Base-by-base conservation (phyloP, 30 jellyfish, hydroid and myxozoan species). In the Aurelia sp. region DNA sequence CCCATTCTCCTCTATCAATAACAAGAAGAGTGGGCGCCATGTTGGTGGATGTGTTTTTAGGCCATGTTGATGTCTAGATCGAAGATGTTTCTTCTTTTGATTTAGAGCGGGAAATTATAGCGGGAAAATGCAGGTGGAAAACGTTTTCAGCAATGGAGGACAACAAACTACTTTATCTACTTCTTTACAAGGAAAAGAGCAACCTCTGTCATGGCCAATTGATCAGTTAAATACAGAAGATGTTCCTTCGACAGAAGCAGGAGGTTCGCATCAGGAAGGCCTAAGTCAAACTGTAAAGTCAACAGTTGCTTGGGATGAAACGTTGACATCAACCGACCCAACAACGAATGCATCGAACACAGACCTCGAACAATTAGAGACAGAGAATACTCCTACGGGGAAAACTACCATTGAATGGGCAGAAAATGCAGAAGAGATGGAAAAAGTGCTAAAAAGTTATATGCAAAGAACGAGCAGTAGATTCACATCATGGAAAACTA, bases 11-110 rank as follows among this genome's bases (percentile, higher is more conserved):
- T 21, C 7, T 8, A 8, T 15, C 77, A 9, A 20, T 1, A 20
- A 19, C 38, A 12, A 16, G 33, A 20, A 18, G 61, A 21, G 8
- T 44, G 52, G n/a, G 63, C 86, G 86, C 86, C 78, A 77, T 59
- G 35, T 77, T 77, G 78, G 17, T 59, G 88, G 88, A 77, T 77
- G 88, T 77, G 88, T 77, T 77, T 60, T 77, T 72, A 72, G 72
- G 84, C 84, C 84, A 62, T 8, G 16, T 60, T 60, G 31, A 50
- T 58, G 52, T 77, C 76, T 70, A 62, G 68, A 77, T 77, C 88
- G 78, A 77, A 77, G 88, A 77, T 77, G 88, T 77, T 77, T 77
- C 88, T 77, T 77, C 78, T 76, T 77, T 30, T 41, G 65, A 77
- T 63, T 77, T 77, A 38, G 58, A 60, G 88, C 88, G 88, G 88